Evolutionary conservation across 2,888 invertebrate species (phyloP).

Genomic region (Aspidiotus rigidus): DNA sequence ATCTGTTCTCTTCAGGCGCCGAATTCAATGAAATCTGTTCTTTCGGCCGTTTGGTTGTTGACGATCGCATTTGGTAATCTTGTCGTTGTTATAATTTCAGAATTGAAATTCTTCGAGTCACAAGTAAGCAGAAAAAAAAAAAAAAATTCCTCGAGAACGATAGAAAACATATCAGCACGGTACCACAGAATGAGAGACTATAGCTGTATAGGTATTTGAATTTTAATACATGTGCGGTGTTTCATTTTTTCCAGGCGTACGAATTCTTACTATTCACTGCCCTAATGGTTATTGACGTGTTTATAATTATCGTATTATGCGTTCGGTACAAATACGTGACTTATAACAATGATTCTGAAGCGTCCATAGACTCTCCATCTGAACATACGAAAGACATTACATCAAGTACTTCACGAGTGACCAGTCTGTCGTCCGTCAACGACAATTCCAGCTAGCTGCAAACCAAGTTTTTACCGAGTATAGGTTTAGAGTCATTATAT

Average conservation of each 20-base stretch:
- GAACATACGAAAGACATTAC: neutral
- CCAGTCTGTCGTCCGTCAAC: neutral
- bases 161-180: too few relatives aligned
- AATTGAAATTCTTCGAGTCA: constrained; percentile 41
- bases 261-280: constrained; percentile 81
- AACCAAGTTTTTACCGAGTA: too few relatives aligned
- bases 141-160: neutral
- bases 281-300: constrained; percentile 73
- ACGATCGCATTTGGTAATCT: constrained; percentile 90
- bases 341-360: constrained; percentile 12
- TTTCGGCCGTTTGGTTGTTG: constrained; percentile 87
- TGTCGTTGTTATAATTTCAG: constrained; percentile 79
- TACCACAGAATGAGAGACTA: too few relatives aligned
- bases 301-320: constrained; percentile 71
- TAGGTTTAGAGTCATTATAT: too few relatives aligned
- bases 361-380: neutral
- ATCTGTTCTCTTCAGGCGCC: constrained; percentile 56
- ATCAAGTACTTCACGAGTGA: constrained; percentile 1
- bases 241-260: constrained; percentile 24
- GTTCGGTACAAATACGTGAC: constrained; percentile 60
- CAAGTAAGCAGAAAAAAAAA: constrained; percentile 10
- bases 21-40: constrained; percentile 82
- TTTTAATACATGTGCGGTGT: neutral
- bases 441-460: neutral
- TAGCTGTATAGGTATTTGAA: neutral